These are phyloP conservation scores for Polyergus mexicanus DNA, from an alignment of 1,140 invertebrate genomes.

Conservation along the genomic window DNA sequence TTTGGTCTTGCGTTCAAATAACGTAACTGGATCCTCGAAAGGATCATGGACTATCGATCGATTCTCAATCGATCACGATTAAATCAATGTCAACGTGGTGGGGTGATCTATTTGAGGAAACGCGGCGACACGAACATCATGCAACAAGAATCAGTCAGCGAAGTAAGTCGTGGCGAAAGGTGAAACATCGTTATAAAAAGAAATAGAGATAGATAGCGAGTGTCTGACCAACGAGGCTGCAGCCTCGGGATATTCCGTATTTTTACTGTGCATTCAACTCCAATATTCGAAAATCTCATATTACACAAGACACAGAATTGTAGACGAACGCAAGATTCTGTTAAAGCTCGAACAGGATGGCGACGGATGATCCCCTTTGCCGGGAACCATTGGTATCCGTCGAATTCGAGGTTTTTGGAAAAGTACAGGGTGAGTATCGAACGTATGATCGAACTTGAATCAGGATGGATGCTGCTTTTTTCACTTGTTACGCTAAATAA, in stretches of 20 bases:
- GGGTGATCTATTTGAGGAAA: conserved; percentile 85
- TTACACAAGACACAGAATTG: background rate
- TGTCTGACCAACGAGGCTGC: background rate
- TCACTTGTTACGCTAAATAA: background rate
- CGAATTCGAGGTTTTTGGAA: conserved; percentile 95
- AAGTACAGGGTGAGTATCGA: conserved; percentile 93
- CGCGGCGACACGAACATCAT: conserved; percentile 74
- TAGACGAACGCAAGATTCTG: background rate
- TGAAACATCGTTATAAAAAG: conserved; percentile 44
- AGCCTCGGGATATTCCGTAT: background rate
- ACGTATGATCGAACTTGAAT: background rate
- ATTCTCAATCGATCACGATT: conserved; percentile 75
- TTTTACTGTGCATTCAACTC: background rate
- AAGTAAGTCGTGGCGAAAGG: conserved; percentile 70
- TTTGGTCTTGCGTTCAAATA: background rate
- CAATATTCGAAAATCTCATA: background rate
- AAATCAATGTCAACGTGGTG: conserved; percentile 79
- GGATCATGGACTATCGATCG: background rate
- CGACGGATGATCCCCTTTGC: conserved; percentile 87
- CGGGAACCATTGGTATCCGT: conserved; percentile 90
- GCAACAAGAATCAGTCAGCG: conserved; percentile 80
- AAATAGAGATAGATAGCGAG: background rate
- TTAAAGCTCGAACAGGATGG: conserved; percentile 83
- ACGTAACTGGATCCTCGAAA: background rate
- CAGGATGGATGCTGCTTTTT: background rate